These are phyloP conservation scores for Orchesella cincta DNA, from an alignment of 1,140 invertebrate species.

Conservation along the genomic window DNA sequence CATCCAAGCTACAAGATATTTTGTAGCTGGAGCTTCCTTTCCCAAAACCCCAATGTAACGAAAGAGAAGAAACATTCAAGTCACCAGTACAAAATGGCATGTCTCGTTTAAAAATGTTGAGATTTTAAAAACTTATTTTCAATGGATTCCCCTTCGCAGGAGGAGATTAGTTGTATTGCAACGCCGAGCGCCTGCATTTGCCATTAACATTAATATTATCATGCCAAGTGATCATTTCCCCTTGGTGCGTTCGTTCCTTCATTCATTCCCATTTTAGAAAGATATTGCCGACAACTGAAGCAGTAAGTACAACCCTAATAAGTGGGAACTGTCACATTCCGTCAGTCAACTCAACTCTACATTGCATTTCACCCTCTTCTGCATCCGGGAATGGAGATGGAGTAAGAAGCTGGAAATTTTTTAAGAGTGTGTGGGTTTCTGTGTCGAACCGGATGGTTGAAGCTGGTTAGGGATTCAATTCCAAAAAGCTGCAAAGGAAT, in stretches of 20 bases:
- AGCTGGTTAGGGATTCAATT: neutral
- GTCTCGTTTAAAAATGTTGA: too few relatives aligned
- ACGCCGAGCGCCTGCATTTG: neutral
- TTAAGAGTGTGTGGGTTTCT: neutral
- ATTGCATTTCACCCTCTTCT: conserved; percentile 15
- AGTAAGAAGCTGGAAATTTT: neutral
- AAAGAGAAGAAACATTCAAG: too few relatives aligned
- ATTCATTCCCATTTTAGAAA: conserved; percentile 1
- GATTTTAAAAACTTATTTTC: too few relatives aligned
- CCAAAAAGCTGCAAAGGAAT: neutral
- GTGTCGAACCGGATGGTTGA: conserved; percentile 16
- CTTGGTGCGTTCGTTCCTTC: neutral
- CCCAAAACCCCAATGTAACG: too few relatives aligned
- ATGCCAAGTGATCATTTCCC: conserved; percentile 11
- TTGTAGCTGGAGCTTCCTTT: too few relatives aligned
- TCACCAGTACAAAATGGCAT: too few relatives aligned
- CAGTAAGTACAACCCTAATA: conserved; percentile 21
- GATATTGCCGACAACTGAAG: neutral
- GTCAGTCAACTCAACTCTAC: conserved; percentile 9
- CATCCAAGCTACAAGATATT: too few relatives aligned
- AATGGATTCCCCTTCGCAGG: too few relatives aligned
- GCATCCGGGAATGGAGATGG: neutral
- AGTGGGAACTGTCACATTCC: conserved; percentile 29
- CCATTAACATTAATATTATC: conserved; percentile 16
- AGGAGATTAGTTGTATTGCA: too few relatives aligned